Conservation (phyloP, 2,888 invertebrate species). For the Nomada lathburiana region DNA sequence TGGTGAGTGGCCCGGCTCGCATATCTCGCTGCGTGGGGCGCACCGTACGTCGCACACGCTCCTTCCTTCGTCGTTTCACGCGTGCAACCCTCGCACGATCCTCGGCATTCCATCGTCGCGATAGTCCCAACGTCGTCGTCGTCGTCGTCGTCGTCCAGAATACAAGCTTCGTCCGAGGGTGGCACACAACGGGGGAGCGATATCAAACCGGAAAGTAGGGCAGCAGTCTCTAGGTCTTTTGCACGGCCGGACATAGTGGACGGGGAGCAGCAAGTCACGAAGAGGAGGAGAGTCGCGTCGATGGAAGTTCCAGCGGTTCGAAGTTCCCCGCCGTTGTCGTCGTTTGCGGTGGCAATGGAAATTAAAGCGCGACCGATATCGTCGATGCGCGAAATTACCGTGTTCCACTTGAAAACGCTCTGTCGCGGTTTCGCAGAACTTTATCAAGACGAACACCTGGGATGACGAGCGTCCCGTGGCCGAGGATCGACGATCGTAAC, state of each 20-base stretch:
- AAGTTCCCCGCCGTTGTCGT: neutral
- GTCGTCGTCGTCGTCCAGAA: neutral
- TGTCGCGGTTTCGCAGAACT: neutral
- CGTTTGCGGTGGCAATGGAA: constrained; percentile 25
- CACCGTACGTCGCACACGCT: constrained; percentile 46
- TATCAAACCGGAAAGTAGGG: neutral
- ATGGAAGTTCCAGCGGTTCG: constrained; percentile 1
- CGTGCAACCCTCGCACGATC: neutral
- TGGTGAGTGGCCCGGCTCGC: constrained; percentile 76
- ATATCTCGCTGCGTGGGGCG: constrained; percentile 67
- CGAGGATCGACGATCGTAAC: neutral
- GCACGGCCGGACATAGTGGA: neutral
- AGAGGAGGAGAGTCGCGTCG: neutral
- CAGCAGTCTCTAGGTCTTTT: neutral
- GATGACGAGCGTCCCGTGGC: constrained; percentile 10
- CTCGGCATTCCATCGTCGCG: neutral
- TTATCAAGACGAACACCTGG: constrained; percentile 18
- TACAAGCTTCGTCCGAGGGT: neutral
- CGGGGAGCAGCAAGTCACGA: neutral
- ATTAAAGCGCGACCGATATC: constrained; percentile 17
- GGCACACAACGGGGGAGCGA: no score
- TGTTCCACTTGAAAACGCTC: constrained; percentile 13
- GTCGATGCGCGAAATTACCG: constrained; percentile 23
- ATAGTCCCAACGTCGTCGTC: neutral
- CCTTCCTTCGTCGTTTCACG: constrained; percentile 22